Conservation (phyloP, 2,113 vertebrate species). For the Serinus canaria region DNA sequence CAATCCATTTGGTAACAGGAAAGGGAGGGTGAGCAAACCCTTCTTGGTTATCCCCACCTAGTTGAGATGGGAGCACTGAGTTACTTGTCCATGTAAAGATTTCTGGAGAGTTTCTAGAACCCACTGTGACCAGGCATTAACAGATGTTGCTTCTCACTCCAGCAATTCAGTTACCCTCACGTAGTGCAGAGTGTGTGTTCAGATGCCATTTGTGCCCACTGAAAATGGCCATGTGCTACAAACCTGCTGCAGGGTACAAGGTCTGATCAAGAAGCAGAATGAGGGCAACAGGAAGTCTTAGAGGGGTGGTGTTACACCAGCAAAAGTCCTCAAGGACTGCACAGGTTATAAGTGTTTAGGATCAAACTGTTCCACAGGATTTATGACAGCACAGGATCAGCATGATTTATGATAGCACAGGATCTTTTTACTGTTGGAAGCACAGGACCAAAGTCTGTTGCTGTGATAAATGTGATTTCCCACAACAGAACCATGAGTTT, state of each 20-base stretch:
- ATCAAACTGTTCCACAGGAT: neutral
- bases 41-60: neutral
- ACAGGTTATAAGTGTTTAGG: neutral
- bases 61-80: neutral
- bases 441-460: neutral
- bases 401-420: neutral
- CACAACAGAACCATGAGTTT: neutral
- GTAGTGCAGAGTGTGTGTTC: neutral
- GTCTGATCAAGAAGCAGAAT: neutral
- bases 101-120: neutral
- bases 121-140: neutral
- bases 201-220: neutral
- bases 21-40: neutral
- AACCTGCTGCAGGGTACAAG: neutral
- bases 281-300: neutral
- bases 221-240: neutral
- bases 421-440: neutral
- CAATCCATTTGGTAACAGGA: neutral
- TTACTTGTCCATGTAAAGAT: neutral
- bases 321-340: neutral
- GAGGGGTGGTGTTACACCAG: neutral
- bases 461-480: neutral
- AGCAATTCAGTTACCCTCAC: neutral
- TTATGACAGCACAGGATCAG: neutral
- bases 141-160: neutral